These are phyloP conservation scores for Gambelia wislizenii DNA, from an alignment of 2,797 vertebrate genomes.

Conservation along the genomic window DNA sequence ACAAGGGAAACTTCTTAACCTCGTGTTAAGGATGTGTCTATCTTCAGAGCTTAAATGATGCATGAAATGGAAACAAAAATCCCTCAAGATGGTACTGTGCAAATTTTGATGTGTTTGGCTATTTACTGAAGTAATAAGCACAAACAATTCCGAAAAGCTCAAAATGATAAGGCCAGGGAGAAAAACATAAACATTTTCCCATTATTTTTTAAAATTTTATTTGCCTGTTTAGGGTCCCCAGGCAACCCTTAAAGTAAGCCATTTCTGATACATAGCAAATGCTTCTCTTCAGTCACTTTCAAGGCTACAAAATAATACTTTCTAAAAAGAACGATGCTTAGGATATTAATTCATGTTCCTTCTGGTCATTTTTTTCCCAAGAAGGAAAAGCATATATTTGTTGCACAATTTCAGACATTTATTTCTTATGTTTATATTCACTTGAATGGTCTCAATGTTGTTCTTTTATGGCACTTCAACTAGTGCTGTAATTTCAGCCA, in stretches of 20 bases:
- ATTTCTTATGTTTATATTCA: neutral
- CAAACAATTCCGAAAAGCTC: constrained; percentile 39
- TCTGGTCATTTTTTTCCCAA: neutral
- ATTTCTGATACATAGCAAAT: neutral
- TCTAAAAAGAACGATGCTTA: neutral
- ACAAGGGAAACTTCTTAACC: constrained; percentile 22
- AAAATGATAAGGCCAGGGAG: constrained; percentile 22
- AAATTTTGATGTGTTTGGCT: constrained; percentile 31
- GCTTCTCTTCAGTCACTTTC: neutral
- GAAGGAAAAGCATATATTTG: neutral
- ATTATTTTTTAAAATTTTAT: constrained; percentile 35
- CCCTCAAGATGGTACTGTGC: constrained; percentile 26
- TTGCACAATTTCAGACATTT: neutral
- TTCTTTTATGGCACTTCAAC: neutral
- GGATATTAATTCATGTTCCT: constrained; percentile 13
- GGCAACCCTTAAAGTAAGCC: neutral
- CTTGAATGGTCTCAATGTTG: neutral
- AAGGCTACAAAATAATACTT: neutral
- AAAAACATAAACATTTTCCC: constrained; percentile 1
- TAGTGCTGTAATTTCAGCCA: neutral
- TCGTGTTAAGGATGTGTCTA: constrained; percentile 32
- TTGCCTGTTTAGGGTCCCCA: neutral
- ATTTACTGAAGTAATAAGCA: constrained; percentile 52
- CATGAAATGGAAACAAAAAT: constrained; percentile 63
- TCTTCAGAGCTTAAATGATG: constrained; percentile 46